Percentiles rank a stretch among this genome's conserved stretches.
Evolutionary conservation across 2,888 invertebrate genomes (phyloP).

Genomic region (Sericinus montela): DNA sequence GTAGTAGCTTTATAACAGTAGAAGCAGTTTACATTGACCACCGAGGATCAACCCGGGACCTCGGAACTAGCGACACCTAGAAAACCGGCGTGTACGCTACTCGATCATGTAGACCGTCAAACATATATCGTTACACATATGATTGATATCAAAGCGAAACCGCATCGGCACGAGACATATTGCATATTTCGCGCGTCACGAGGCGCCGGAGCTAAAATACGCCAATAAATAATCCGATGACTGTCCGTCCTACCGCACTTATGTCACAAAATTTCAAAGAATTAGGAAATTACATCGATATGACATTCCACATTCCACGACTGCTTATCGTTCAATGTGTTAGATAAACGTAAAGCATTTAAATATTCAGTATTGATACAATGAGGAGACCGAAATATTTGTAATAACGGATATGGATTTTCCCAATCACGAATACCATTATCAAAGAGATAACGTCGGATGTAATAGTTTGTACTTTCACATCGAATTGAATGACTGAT

Average conservation of each 20-base stretch:
- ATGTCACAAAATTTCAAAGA: constrained; percentile 12
- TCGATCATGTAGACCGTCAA: too few relatives aligned
- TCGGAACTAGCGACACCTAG: too few relatives aligned
- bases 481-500: too few relatives aligned
- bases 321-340: neutral
- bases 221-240: neutral
- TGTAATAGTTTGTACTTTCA: too few relatives aligned
- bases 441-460: neutral
- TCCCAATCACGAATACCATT: constrained; percentile 1
- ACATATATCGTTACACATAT: too few relatives aligned
- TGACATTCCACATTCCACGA: neutral
- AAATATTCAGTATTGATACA: too few relatives aligned
- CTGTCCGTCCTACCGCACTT: neutral
- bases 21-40: too few relatives aligned
- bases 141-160: neutral
- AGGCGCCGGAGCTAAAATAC: neutral
- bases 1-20: too few relatives aligned
- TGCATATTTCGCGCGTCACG: neutral
- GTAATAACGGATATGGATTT: neutral
- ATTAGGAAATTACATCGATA: constrained; percentile 6
- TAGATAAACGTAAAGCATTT: neutral
- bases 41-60: too few relatives aligned
- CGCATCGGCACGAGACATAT: neutral
- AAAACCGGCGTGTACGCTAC: too few relatives aligned
- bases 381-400: too few relatives aligned